Base-by-base conservation (phyloP, 1,140 invertebrate genomes). In the Pseudoatta argentina region DNA sequence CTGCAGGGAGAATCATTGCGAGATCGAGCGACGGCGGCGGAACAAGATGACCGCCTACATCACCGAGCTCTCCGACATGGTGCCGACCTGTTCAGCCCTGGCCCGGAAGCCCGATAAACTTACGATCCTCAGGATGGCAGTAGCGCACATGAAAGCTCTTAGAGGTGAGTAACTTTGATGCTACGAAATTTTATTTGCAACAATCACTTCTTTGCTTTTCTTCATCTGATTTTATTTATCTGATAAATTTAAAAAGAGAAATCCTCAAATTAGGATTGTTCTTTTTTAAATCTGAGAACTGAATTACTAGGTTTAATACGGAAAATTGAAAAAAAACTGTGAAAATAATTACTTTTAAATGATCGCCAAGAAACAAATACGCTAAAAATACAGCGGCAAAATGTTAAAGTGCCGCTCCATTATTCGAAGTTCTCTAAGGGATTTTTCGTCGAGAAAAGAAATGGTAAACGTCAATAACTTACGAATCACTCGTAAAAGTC, bases 1-100 rank as follows among this genome's bases (percentile, higher is more conserved):
- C 94, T 93, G 97, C 95, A 98, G 99, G 94, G 99, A 99, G 96
- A 99, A 99, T 95, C 99, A 99, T 96, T 99, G 99, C 96, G 99
- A 99, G 96, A 99, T 99, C 94, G 99, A 99, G 95, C 96, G 99
- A 89, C 96, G 99, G 86, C 96, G 99, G 89, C 97, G 99, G 85
- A 99, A 99, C 96, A 99, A 99, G 97, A 99, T 99, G 99, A 99
- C 99, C 85, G 98, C 99, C 85, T 99, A 99, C 95, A 99, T 99
- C 93, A 99, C 99, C 89, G 99, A 99, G 96, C 96, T 99, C 87
- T 99, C 99, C 85, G 99, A 99, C 95, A 99, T 99, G 99, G 99
- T 99, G 89, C 99, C 99, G 91, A 99, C 99, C 88, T 99, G 99
- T 95, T 99, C 98, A 91, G 98, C 99, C 1, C 96, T 99, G 53